Evolutionary conservation across 2,888 invertebrate genomes (phyloP), one percentile per base, ranked within the genome.

Genomic region (Notodonta ziczac): DNA sequence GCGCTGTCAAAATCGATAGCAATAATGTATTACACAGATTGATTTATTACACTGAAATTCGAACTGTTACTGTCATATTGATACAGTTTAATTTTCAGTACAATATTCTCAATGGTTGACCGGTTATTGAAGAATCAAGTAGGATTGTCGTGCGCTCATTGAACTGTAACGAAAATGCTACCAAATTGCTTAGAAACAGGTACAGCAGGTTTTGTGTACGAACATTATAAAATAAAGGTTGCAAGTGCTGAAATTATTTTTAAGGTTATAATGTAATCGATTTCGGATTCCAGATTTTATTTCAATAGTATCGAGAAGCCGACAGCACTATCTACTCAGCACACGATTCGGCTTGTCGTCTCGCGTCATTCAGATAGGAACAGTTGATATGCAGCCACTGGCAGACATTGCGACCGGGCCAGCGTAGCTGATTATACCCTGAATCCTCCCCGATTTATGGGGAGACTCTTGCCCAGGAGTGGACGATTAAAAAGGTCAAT

Each of bases 91-190:
- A 50, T 16, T 50, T 52, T 8, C 5, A 52, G 12, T 32, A 12
- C 8, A 13, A 52, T 12, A 24, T 52, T 52, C 7, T 12, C 13
- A 52, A 1, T 12, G 51, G 10, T 51, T 51, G 16, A 16, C 4
- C 8, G 16, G 16, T 50, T 50, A 16, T 16, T 50, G 51, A n/a
- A 46, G 9, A 51, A 16, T 16, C 32, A 51, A 16, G 32, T 32
- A 5, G 5, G 13, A 32, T 4, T 54, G 54, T 54, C 54, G 54
- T 39, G 54, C n/a, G 54, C 39, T 39, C 54, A 14, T 39, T 54
- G 54, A 54, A 54, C 39, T 54, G 54, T 54, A 5, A 14, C 24
- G 52, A 52, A 32, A 52, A 52, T 13, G 32, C 52, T 52, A 52
- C 24, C 39, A 54, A 54, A 54, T 54, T 39, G 54, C 39, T 54